phyloP scores from a whole-genome alignment of 2,113 vertebrate genomes.

The Arenaria interpres region DNA sequence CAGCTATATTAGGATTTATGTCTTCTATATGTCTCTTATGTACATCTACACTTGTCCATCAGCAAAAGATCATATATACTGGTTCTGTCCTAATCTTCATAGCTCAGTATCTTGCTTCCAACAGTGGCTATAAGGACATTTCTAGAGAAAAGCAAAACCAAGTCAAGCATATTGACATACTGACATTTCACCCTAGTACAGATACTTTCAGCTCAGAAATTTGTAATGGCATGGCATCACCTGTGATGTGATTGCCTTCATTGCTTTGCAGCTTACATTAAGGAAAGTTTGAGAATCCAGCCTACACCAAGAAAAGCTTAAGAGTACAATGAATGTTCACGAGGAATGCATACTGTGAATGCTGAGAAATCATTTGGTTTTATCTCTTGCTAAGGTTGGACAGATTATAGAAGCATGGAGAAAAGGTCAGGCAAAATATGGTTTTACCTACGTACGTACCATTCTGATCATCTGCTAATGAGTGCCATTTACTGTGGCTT shows the following conservation, averaged over 20 bases:
- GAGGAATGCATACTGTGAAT: not conserved
- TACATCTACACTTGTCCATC: not conserved
- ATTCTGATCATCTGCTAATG: not conserved
- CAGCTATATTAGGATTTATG: not conserved
- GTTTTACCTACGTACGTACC: not conserved
- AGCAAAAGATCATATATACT: no score
- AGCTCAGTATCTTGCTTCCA: not conserved
- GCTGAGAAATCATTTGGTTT: not conserved
- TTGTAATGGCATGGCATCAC: not conserved
- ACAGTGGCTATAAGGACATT: not conserved
- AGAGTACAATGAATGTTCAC: not conserved
- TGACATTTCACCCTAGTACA: not conserved
- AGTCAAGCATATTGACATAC: not conserved
- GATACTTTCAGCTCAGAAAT: not conserved
- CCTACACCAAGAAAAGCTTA: not conserved
- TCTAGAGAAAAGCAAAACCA: not conserved
- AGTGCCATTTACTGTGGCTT: not conserved
- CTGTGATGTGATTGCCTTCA: not conserved
- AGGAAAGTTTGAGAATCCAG: not conserved
- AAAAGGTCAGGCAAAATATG: not conserved
- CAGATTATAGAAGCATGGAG: not conserved
- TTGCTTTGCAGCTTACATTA: not conserved
- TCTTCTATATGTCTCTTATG: not conserved
- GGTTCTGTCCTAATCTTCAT: not conserved
- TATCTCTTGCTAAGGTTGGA: not conserved